Evolutionary conservation across 2,113 vertebrate species (phyloP).

Genomic region (Oreochromis aureus): DNA sequence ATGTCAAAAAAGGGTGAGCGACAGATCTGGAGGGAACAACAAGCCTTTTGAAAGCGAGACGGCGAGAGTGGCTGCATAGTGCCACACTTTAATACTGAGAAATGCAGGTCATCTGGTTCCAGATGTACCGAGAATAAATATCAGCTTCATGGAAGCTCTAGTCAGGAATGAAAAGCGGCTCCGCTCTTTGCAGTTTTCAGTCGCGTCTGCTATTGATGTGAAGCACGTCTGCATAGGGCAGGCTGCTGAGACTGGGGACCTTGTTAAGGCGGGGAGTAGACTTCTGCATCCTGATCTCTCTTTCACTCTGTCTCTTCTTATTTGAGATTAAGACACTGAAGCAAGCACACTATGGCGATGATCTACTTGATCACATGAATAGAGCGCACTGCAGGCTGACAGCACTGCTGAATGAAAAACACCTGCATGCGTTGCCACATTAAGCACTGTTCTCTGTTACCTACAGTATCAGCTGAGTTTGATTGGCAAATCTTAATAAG

Average conservation of each 20-base stretch:
- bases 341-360: background rate
- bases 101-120: background rate
- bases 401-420: background rate
- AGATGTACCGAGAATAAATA: slow-evolving; percentile 17
- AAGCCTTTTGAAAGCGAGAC: background rate
- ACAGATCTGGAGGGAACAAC: background rate
- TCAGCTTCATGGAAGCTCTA: background rate
- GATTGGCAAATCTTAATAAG: background rate
- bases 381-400: background rate
- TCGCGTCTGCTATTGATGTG: background rate
- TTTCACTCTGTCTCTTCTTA: background rate
- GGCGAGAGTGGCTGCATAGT: background rate
- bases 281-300: background rate
- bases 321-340: background rate
- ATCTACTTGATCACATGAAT: background rate
- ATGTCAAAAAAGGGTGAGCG: slow-evolving; percentile 10
- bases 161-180: background rate
- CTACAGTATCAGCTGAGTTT: background rate
- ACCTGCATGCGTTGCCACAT: background rate
- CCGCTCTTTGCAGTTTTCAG: background rate
- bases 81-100: background rate
- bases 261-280: slow-evolving; percentile 12
- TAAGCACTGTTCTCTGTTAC: background rate
- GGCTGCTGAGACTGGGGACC: slow-evolving; percentile 2
- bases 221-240: background rate